These are phyloP conservation scores for Euura lappo DNA, from an alignment of 1,140 invertebrate species.

Conservation along the genomic window DNA sequence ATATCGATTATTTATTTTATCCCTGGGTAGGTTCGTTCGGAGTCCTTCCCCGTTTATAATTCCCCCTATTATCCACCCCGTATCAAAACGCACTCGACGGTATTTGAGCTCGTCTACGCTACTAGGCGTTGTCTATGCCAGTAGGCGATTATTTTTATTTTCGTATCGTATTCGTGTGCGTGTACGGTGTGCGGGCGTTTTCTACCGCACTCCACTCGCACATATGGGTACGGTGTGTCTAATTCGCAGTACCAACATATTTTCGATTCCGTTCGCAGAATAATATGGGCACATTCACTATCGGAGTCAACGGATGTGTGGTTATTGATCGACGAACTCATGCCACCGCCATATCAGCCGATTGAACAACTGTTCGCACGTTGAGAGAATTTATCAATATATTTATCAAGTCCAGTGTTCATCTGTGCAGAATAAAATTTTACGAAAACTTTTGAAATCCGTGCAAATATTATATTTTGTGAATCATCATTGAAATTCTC, in stretches of 20 bases:
- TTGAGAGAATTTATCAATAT: too few relatives aligned
- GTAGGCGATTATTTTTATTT: neutral
- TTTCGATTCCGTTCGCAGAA: neutral
- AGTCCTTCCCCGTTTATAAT: neutral
- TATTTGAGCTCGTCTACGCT: neutral
- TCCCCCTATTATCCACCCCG: slow-evolving; percentile 8
- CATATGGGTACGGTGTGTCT: slow-evolving; percentile 1
- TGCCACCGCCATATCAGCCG: too few relatives aligned
- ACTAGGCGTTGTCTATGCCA: neutral
- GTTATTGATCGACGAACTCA: too few relatives aligned
- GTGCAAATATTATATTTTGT: too few relatives aligned
- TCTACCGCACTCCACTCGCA: neutral
- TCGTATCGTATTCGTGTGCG: neutral
- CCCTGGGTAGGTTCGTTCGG: neutral
- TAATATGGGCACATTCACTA: slow-evolving; percentile 2
- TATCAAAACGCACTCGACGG: neutral
- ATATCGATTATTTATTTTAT: slow-evolving; percentile 10
- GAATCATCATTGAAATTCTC: too few relatives aligned
- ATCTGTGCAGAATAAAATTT: too few relatives aligned
- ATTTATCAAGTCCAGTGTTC: too few relatives aligned
- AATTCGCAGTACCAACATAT: neutral
- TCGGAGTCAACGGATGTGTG: neutral
- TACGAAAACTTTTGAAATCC: too few relatives aligned
- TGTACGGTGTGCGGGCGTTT: neutral
- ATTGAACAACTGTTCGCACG: too few relatives aligned